Base-by-base conservation (phyloP, 1,140 invertebrate genomes). In the Nasonia vitripennis region DNA sequence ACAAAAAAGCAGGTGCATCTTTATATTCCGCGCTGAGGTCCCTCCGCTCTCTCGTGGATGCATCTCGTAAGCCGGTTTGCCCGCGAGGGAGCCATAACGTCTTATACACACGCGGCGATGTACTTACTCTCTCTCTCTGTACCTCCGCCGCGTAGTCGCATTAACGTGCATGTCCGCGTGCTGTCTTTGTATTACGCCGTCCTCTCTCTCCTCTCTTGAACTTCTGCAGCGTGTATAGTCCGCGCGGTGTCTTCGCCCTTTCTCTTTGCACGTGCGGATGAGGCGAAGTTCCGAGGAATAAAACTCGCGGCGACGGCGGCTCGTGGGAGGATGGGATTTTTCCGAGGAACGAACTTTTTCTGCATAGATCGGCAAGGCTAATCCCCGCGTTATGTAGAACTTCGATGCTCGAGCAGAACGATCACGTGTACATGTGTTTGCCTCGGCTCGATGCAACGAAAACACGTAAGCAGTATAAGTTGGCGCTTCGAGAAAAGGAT, bases 1-100 rank as follows among this genome's bases (percentile, higher is more conserved):
- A 78, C 81, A 89, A 88, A 88, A 87, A 88, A 84, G 87, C 88
- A 88, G 87, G 87, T 88, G 88, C 87, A 88, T 88, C 87, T 88
- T 88, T 88, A 88, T 31, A 31, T 88, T 88, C 87, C 82, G 68
- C 86, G 68, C 84, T 78, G 75, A 41, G 20, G 20, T 75, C 41
- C 20, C 48, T 78, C 17, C 48, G 77, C 20, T 23, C 48, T 51
- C 20, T 23, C 51, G 31, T 2, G 20, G 75, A 51, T 62, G 7
- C 55, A n/a, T 62, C 55, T 62, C 55, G n/a, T 31, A 77, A 89
- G 88, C 88, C 88, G 88, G 88, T 88, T 89, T 88, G 84, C 87
- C 68, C 87, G 86, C 77, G 86, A 89, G 87, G 79, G 71, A 83
- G 67, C 83, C 77, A 67, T 86, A 86, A 87, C 78, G 68, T 80